Evolutionary conservation across 1,140 invertebrate species (phyloP), one percentile per base, ranked within the genome.

Genomic region (Meloidogyne floridensis): DNA sequence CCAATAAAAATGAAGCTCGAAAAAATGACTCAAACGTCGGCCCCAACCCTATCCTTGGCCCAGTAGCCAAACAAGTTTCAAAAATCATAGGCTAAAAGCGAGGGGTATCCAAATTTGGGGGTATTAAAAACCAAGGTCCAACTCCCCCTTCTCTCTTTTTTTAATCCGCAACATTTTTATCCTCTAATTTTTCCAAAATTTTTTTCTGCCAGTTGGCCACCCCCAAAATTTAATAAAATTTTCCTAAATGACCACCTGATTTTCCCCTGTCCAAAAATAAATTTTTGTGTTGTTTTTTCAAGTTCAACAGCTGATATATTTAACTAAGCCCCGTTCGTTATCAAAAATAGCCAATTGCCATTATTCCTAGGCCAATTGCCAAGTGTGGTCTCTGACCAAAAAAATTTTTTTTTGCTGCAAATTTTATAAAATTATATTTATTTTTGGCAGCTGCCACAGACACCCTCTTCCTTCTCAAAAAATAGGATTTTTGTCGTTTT

Each of bases 241-340:
- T 47, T 47, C 3, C 0, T 47, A 59, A 65, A 65, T 65, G 59
- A 65, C 59, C 59, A 65, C 59, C 59, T 65, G 59, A 1, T 65
- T 65, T 65, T 3, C 11, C 10, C 0, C 1, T n/a, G 4, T 59
- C 2, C 56, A 59, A 59, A 59, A 5, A 59, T 15, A 13, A 56
- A 56, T 11, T 11, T 11, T 11, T 56, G 2, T 15, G 32, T 32
- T 47, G 47, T n/a, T n/a, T 15, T 15, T 15, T 15, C 11, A 65
- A 65, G 59, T 65, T 65, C 59, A 65, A 65, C 59, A 65, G 59
- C 59, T 65, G 59, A 65, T 65, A 65, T 65, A 10, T 54, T 54
- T 9, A 54, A 54, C 53, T 65, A 32, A 32, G n/a, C 11, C 15
- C 59, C n/a, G 59, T 65, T 65, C 59, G n/a, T 65, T 65, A 15